These are phyloP conservation scores for Eptesicus fuscus DNA, from an alignment of 2,113 vertebrate genomes.

Conservation along the genomic window DNA sequence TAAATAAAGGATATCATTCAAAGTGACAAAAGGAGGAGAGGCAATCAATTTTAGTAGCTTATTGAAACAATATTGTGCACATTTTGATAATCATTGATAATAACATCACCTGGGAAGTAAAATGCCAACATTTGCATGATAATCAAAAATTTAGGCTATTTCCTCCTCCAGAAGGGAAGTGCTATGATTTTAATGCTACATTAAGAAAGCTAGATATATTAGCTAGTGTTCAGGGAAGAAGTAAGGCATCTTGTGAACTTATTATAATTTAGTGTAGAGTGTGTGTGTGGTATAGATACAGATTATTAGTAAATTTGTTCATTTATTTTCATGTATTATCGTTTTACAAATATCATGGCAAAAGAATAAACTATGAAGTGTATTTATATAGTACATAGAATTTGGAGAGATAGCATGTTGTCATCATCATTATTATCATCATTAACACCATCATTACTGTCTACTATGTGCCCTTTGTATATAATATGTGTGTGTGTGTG, in stretches of 20 bases:
- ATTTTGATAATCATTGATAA: conserved; percentile 35
- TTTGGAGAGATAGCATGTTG: background rate
- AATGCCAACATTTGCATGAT: background rate
- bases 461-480: background rate
- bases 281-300: background rate
- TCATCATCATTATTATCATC: background rate
- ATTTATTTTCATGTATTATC: background rate
- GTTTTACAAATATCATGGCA: background rate
- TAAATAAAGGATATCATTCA: background rate
- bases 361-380: background rate
- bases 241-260: background rate
- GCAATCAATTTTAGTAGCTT: background rate
- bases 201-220: background rate
- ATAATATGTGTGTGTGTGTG: background rate
- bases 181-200: background rate
- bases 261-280: background rate
- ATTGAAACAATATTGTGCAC: background rate
- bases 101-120: background rate
- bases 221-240: background rate
- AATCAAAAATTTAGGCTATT: background rate
- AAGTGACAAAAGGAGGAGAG: background rate
- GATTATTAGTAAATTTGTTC: background rate
- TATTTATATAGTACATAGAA: background rate
- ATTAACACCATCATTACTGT: background rate
- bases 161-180: background rate